phyloP scores from a whole-genome alignment of 2,888 invertebrate species.

The Eubasilissa splendida region DNA sequence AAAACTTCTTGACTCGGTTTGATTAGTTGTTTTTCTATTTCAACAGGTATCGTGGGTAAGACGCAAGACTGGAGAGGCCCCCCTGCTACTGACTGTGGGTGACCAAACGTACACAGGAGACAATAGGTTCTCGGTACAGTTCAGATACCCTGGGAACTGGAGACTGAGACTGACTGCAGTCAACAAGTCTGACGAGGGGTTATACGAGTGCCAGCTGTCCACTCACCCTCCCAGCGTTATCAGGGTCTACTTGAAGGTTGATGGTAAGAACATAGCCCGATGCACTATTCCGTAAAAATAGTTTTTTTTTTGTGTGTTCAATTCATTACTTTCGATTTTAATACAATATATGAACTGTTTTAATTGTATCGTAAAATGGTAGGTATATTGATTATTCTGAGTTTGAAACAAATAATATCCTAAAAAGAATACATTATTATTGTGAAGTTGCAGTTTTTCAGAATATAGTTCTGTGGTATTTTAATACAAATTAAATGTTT shows the following conservation, averaged over 20 bases:
- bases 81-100: slow-evolving; percentile 80
- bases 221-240: slow-evolving; percentile 81
- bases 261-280: slow-evolving; percentile 69
- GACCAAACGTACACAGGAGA: slow-evolving; percentile 80
- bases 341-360: too few relatives aligned
- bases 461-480: too few relatives aligned
- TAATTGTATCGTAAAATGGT: too few relatives aligned
- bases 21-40: not conserved
- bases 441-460: too few relatives aligned
- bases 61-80: slow-evolving; percentile 72
- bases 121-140: slow-evolving; percentile 77
- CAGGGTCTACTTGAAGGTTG: slow-evolving; percentile 77
- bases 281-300: too few relatives aligned
- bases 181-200: slow-evolving; percentile 77
- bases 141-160: slow-evolving; percentile 77
- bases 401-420: too few relatives aligned
- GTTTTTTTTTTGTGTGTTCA: too few relatives aligned
- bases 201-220: slow-evolving; percentile 82
- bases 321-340: too few relatives aligned
- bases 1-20: too few relatives aligned
- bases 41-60: slow-evolving; percentile 81
- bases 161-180: slow-evolving; percentile 77
- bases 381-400: too few relatives aligned
- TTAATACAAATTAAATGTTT: too few relatives aligned
- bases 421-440: too few relatives aligned